Evolutionary conservation across 2,888 invertebrate genomes (phyloP), one percentile per base, ranked within the genome.

Genomic region (Palloptera scutellata): DNA sequence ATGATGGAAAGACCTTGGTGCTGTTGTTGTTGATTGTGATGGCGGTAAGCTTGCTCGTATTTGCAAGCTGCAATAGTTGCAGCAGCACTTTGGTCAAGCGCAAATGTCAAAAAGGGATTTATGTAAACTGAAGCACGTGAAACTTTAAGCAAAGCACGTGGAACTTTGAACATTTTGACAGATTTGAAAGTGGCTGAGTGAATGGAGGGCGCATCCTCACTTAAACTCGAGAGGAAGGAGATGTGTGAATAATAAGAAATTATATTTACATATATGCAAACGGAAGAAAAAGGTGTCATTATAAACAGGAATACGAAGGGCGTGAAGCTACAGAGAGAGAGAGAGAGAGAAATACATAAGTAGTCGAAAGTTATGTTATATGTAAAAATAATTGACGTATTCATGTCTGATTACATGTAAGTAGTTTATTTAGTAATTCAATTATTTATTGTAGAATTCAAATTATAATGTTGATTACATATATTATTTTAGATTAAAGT

Each of bases 21-120:
- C 3, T 30, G 30, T 30, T 30, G 30, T 4, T 6, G 30, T 2
- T 30, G 30, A 11, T n/a, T 13, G 45, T 45, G 11, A 45, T 1
- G 45, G 10, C 1, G 45, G 45, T 45, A 45, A 10, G 45, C 45
- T 13, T 13, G 45, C 13, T 13, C 45, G 15, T 6, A 48, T n/a
- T 10, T 48, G 13, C n/a, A n/a, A 13, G 48, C 48, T 48, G n/a
- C 15, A 48, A n/a, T 30, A 30, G n/a, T 30, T 30, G 10, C 13
- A 15, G 48, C 48, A n/a, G 48, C n/a, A n/a, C 10, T 65, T 66
- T 70, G 72, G 72, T 70, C 72, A 74, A 73, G 71, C 70, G 69
- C 64, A 70, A 67, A 66, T 72, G 70, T 70, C 70, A 71, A 71
- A 30, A 70, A 64, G 68, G 74, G 74, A 74, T 72, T 74, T 48